phyloP scores from a whole-genome alignment of 2,888 invertebrate genomes.

The Caenorhabditis becei region DNA sequence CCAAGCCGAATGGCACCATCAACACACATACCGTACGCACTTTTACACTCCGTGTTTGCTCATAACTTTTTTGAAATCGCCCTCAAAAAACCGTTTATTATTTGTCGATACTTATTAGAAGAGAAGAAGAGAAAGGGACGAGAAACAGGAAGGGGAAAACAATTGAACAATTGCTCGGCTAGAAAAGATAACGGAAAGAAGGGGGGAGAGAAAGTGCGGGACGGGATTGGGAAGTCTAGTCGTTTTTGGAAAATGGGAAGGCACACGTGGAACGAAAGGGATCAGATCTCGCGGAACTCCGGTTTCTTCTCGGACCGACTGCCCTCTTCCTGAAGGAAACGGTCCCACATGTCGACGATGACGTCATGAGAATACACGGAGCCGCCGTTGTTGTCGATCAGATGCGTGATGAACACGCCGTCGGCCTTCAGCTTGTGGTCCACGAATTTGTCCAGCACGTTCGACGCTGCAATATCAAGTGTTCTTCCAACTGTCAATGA shows the following conservation, averaged over 20 bases:
- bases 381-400: conserved; percentile 80
- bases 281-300: conserved; percentile 52
- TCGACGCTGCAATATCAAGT: conserved; percentile 68
- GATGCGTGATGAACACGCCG: conserved; percentile 78
- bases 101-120: conserved; percentile 49
- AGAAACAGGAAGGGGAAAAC: conserved; percentile 27
- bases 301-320: conserved; percentile 40
- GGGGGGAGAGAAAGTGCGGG: conserved; percentile 18
- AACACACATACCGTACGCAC: conserved; percentile 3
- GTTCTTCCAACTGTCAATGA: too few relatives aligned
- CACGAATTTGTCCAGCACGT: conserved; percentile 74
- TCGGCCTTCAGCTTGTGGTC: conserved; percentile 73
- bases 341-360: conserved; percentile 75
- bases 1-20: conserved; percentile 3
- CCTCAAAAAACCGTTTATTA: conserved; percentile 52
- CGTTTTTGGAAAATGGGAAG: conserved; percentile 9
- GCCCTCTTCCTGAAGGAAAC: conserved; percentile 73
- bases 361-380: conserved; percentile 80
- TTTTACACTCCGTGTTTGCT: neutral
- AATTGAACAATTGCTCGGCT: conserved; percentile 41
- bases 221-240: conserved; percentile 25
- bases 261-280: conserved; percentile 11
- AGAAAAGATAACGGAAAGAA: conserved; percentile 30
- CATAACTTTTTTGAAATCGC: neutral
- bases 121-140: conserved; percentile 1